Evolutionary conservation across 1,140 invertebrate genomes (phyloP), one percentile per base, ranked within the genome.

Genomic region (Bombyx mandarina): DNA sequence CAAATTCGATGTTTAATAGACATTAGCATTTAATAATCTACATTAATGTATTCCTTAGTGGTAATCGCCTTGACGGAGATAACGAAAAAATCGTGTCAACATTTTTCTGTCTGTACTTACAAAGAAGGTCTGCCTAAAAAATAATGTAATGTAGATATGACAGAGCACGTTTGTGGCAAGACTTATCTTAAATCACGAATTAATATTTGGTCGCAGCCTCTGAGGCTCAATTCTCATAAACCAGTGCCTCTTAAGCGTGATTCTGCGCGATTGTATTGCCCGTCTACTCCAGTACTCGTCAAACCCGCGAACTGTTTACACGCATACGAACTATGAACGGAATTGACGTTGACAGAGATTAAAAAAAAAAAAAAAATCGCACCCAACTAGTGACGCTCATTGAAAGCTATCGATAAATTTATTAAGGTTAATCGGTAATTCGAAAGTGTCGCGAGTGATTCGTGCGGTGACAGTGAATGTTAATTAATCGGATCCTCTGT

Each of bases 161-260:
- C 45, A 51, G 7, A 51, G 50, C 50, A 35, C 67, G 70, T 74
- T 69, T 70, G 72, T 71, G 71, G 58, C 63, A 59, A 49, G 68
- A 78, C 66, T 75, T 80, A 79, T 78, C 74, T 77, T 60, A 73
- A 66, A 79, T 82, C 76, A 67, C 73, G 79, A 80, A 82, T 81
- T 79, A 78, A 79, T 82, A 73, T 68, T 70, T 66, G 66, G 63
- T 66, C 61, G 22, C 62, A 70, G 52, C 43, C 52, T 8, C 43
- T 43, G 8, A 54, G 42, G 10, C 10, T n/a, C 46, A 47, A 47
- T 47, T n/a, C 8, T 47, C 46, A 47, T 47, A 8, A 47, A 8
- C 26, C 26, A 35, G 26, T 35, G 26, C 26, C 26, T 35, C 26
- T 35, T 1, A 35, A 35, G 4, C 26, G 50, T 9, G 43, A 51